Evolutionary conservation across 1,140 invertebrate genomes (phyloP), one percentile per base, ranked within the genome.

Genomic region (Zophobas atratus): DNA sequence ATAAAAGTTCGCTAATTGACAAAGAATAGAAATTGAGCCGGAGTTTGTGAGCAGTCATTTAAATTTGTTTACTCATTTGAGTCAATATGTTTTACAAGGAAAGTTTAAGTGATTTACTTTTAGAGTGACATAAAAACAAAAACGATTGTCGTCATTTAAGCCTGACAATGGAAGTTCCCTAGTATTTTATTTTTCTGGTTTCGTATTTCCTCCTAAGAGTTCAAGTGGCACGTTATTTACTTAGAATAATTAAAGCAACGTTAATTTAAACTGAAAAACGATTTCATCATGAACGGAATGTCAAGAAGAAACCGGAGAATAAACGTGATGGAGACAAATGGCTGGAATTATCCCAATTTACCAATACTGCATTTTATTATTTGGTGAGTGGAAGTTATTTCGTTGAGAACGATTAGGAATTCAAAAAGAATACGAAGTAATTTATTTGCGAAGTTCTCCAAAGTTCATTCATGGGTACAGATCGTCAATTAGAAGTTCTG

Each of bases 381-480:
- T 46, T 41, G 43, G 60, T 20, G 38, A 43, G 60, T 43, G 2
- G 39, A n/a, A 41, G 39, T 38, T 63, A 63, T 63, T 63, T 36
- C 39, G 57, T 60, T 35, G 35, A 36, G 38, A 41, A 20, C 49
- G 1, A 63, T 63, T 63, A 63, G 6, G 57, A 63, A 63, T 63
- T 63, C 57, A 39, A 41, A 63, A 63, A 63, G 36, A 63, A 63
- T 63, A 39, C 57, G 36, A 63, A 63, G 57, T 63, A 63, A 63
- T 63, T 63, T 63, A 63, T 63, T 63, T 63, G 35, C 57, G 57
- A 63, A 57, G 20, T 63, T 6, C 38, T 63, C 57, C 5, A 20
- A 43, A 63, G 57, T 63, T 63, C 57, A 63, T 63, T 63, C 36
- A 63, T 63, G 57, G 57, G 57, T 63, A 38, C 57, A 63, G 57